Evolutionary conservation across 2,888 invertebrate genomes (phyloP), one percentile per base, ranked within the genome.

Genomic region (Hirtodrosophila confusa): DNA sequence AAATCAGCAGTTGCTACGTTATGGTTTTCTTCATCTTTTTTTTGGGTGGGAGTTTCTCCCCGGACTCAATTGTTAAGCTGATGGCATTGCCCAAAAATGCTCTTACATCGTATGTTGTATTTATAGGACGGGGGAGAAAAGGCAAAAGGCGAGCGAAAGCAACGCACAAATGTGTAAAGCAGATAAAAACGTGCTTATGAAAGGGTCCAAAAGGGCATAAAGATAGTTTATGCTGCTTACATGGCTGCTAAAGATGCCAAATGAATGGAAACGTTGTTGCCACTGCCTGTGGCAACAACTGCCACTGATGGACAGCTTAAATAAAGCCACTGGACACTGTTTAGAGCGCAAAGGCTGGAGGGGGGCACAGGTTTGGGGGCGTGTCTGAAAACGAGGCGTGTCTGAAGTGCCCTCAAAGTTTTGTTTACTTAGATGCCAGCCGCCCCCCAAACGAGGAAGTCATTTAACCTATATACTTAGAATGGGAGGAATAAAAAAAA

Each of bases 121-220:
- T 50, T 45, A 53, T 68, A 29, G 61, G 17, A 17, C 23, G 7
- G 6, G 27, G 27, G 27, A 2, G 27, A 27, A 4, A 27, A 27
- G 6, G 6, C 4, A 31, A 31, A 31, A 31, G 31, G 0, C 3
- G 7, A 9, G 7, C 3, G 9, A 31, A 31, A 60, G 29, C 39
- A 63, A 78, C 69, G 67, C 82, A 82, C 60, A 79, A 85, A 85
- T 85, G 80, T 85, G 80, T 75, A 72, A 82, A 72, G 69, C 80
- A 72, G 86, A 82, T 82, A 82, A 82, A 82, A 82, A 82, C 77
- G 83, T 82, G 82, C 79, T 82, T 82, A 75, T 85, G 77, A 82
- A 82, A 82, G 72, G 79, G 69, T 82, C 73, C 64, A 66, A 78
- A 68, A 43, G 58, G 54, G 37, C 82, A 82, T 71, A 78, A 71